A percentile compares a stretch with the other conserved stretches of the same genome.
phyloP scores from a whole-genome alignment of 2,888 invertebrate genomes.

The Sphaeridia pumilis region DNA sequence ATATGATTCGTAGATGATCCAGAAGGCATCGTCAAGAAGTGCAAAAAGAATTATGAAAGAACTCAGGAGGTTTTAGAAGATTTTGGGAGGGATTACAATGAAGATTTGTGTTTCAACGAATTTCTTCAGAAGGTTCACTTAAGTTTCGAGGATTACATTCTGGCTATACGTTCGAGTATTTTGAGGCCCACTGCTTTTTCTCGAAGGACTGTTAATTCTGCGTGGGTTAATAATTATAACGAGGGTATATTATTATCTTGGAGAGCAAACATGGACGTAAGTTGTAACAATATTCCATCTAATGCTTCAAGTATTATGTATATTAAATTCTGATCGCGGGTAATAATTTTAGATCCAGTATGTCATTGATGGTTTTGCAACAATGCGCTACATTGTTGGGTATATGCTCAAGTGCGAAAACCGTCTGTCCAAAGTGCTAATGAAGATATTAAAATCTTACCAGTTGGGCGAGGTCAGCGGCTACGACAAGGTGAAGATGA shows the following conservation, averaged over 20 bases:
- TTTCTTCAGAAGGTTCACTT: conserved; percentile 16
- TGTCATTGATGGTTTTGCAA: conserved; percentile 38
- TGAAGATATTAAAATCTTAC: conserved; percentile 28
- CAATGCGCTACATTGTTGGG: conserved; percentile 37
- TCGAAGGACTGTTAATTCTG: conserved; percentile 26
- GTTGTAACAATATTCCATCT: too few relatives aligned
- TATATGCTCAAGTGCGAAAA: conserved; percentile 31
- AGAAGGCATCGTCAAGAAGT: conserved; percentile 10
- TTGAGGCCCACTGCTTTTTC: conserved; percentile 27
- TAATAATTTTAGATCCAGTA: too few relatives aligned
- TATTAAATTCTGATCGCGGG: too few relatives aligned
- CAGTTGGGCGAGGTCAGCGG: conserved; percentile 6
- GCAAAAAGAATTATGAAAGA: conserved; percentile 9
- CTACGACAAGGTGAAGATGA: not conserved
- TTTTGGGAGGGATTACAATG: conserved; percentile 1
- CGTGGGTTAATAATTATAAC: conserved; percentile 36
- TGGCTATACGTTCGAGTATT: conserved; percentile 19
- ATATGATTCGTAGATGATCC: conserved; percentile 12
- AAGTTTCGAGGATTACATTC: conserved; percentile 16
- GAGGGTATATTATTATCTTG: conserved; percentile 30
- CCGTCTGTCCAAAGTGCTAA: conserved; percentile 29
- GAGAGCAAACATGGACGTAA: conserved; percentile 39
- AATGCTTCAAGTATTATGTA: too few relatives aligned
- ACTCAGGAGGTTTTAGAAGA: conserved; percentile 14
- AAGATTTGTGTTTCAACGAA: conserved; percentile 16